phyloP scores from a whole-genome alignment of 2,888 invertebrate genomes.

The Hoplodrina blanda region DNA sequence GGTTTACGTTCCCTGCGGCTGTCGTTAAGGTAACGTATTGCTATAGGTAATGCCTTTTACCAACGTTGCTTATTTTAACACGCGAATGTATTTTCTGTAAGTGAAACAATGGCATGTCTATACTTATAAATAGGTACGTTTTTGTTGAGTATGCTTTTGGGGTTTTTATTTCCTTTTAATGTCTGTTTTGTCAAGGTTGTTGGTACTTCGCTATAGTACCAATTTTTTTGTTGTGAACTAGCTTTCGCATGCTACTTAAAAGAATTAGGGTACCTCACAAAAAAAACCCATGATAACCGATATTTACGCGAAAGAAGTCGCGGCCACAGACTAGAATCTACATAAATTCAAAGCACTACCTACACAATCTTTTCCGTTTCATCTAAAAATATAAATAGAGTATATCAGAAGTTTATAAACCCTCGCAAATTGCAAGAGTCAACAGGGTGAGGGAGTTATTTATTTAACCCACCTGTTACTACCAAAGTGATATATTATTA shows the following conservation, averaged over 20 bases:
- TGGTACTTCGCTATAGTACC: neutral
- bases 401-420: constrained; percentile 27
- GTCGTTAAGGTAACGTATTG: constrained; percentile 77
- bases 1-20: constrained; percentile 71
- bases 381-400: constrained; percentile 29
- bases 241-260: too few species aligned
- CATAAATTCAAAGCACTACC: neutral
- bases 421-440: constrained; percentile 49
- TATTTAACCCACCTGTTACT: constrained; percentile 55
- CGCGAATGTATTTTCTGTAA: constrained; percentile 61
- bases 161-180: constrained; percentile 30
- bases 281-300: too few species aligned
- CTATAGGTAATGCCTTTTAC: constrained; percentile 70
- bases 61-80: constrained; percentile 66
- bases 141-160: constrained; percentile 16
- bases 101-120: constrained; percentile 53
- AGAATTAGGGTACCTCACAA: too few species aligned
- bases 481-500: constrained; percentile 43
- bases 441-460: constrained; percentile 51
- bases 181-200: neutral
- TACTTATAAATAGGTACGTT: constrained; percentile 24
- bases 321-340: too few species aligned
- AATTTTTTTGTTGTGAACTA: too few species aligned
- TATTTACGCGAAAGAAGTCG: neutral
- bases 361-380: constrained; percentile 1